Conservation (phyloP, 2,888 invertebrate genomes). For the Drosophila aldrichi region DNA sequence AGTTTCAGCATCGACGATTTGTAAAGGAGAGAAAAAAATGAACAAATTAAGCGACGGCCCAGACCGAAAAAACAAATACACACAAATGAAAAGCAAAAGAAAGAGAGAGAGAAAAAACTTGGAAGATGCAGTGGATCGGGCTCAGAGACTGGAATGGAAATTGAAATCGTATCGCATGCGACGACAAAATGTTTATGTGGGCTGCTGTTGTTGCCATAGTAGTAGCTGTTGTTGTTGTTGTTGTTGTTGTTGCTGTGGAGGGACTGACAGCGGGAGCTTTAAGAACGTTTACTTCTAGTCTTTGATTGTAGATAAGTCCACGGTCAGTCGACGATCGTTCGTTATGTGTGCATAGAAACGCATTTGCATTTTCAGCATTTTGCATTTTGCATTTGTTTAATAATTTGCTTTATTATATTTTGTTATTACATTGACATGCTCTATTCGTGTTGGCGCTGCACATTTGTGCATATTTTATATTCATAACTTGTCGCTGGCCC, state of each 20-base stretch:
- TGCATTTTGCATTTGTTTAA: constrained; percentile 72
- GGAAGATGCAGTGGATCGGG: constrained; percentile 44
- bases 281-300: constrained; percentile 78
- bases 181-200: constrained; percentile 71
- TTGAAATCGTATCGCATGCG: constrained; percentile 38
- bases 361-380: constrained; percentile 41
- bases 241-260: constrained; percentile 6
- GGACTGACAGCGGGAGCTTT: constrained; percentile 62
- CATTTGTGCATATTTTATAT: constrained; percentile 82
- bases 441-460: constrained; percentile 67
- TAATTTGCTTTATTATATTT: constrained; percentile 76
- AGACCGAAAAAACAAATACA: constrained; percentile 8
- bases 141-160: constrained; percentile 45
- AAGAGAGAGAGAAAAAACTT: neutral
- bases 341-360: constrained; percentile 32
- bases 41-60: constrained; percentile 69
- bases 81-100: neutral
- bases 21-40: constrained; percentile 59
- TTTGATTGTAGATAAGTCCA: constrained; percentile 68
- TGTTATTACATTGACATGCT: constrained; percentile 78
- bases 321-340: constrained; percentile 33
- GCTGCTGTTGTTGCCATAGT: constrained; percentile 32
- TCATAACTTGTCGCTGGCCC: constrained; percentile 77
- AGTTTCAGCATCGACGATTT: constrained; percentile 69
- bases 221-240: constrained; percentile 7